Base-by-base conservation (phyloP, 2,113 vertebrate species). In the Catharus bicknelli region DNA sequence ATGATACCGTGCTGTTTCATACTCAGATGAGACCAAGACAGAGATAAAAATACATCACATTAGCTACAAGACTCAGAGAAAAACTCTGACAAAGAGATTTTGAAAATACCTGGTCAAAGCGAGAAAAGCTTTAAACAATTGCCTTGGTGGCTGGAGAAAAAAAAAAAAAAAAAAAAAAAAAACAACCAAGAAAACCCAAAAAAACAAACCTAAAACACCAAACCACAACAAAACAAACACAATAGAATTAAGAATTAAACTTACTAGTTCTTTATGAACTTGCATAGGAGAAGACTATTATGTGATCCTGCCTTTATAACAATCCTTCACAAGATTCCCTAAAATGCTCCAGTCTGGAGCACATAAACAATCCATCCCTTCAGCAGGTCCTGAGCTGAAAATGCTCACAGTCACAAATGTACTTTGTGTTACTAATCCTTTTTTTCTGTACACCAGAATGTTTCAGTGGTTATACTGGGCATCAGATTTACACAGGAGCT, bases 351-450 rank as follows among this genome's bases (percentile, higher is more conserved):
- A n/a, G 6, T 38, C 16, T 34, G 25, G 40, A 76, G 51, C 50
- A 58, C 12, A 8, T 27, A 22, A 76, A 53, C 9, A 36, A 67
- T 14, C n/a, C 18, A 36, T 20, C 50, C 4, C 14, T 86, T 68
- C 21, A 59, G 27, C 36, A 64, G 4, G 13, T 70, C n/a, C 26
- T 23, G 36, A 3, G 20, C 38, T 77, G 59, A 86, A 91, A 95
- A 32, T 2, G 0, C 5, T 83, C 29, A 30, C 22, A 47, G n/a
- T 47, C 3, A 0, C 5, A 12, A 53, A 45, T 21, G 63, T 0
- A 4, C 32, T 54, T 19, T 19, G 19, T 63, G 11, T 15, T 67
- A 36, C 61, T 68, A 66, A 45, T n/a, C 25, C 4, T 45, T 78
- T 38, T 16, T 40, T 78, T 42, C 7, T 26, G 25, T 73, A 51